Evolutionary conservation across 2,888 invertebrate genomes (phyloP), one percentile per base, ranked within the genome.

Genomic region (Ditula angustiorana): DNA sequence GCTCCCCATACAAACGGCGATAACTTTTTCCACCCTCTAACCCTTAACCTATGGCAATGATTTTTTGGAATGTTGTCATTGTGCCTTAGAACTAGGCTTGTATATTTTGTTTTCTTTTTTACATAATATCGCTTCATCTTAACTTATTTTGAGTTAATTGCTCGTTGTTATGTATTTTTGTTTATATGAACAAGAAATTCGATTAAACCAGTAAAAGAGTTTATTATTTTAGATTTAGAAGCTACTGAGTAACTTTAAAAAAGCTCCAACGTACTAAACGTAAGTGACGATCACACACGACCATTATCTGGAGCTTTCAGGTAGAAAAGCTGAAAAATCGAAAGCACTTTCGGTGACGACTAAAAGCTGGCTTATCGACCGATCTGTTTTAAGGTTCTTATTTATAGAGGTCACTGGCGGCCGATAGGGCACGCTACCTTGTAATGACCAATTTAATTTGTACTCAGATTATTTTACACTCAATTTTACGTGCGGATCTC

Each of bases 381-480:
- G 72, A 88, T 87, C 84, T 76, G 74, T 77, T 78, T 78, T 74
- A 80, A 69, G 78, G 71, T 76, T 84, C 75, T 83, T 82, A 87
- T 85, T 86, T 83, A 86, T 85, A 76, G 79, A 79, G 78, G 79
- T 76, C 77, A 77, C 74, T 56, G 23, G 26, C 26, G 50, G 47
- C 37, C 57, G 63, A 70, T 70, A 69, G 65, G 66, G 63, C 70
- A 69, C 69, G 66, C 49, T 24, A 58, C 50, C 26, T 21, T 13
- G 44, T 63, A 63, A 63, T 58, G 57, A 63, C 63, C 63, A 63
- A 52, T 57, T 58, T 63, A 63, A 58, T 52, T n/a, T 37, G 59
- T 19, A 33, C 19, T 13, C 37, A 16, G 5, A 26, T 60, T 41
- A 60, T 46, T 26, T 21, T 26, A 57, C 28, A 24, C 21, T 33